A percentile compares a stretch with the other conserved stretches of the same genome.
Conservation (phyloP, 2,113 vertebrate species). For the Siniperca chuatsi region DNA sequence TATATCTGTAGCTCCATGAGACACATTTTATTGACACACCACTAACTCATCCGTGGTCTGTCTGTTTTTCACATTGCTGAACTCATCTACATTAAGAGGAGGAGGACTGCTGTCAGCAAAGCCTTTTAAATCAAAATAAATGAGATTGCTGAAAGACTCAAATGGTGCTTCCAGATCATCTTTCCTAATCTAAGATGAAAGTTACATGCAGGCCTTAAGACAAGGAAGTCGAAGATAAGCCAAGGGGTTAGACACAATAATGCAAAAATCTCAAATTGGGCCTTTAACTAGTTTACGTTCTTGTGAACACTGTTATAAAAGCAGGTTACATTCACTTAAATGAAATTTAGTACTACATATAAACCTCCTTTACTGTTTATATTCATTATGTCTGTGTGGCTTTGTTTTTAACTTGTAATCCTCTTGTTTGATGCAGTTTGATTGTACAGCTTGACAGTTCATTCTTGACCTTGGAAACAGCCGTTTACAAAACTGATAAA, state of each 20-base stretch:
- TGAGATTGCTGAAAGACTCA: conserved; percentile 39
- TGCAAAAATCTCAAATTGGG: conserved; percentile 4
- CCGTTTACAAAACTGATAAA: neutral
- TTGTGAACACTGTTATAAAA: neutral
- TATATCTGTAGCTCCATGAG: neutral
- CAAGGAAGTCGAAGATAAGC: conserved; percentile 13
- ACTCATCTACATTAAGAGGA: conserved; percentile 32
- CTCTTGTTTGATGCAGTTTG: neutral
- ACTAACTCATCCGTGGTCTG: conserved; percentile 5
- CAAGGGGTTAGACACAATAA: conserved; percentile 7
- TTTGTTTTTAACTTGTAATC: neutral
- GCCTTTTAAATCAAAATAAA: conserved; percentile 59
- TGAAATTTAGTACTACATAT: neutral
- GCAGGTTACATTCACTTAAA: neutral
- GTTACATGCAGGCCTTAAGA: conserved; percentile 25
- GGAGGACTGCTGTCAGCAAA: conserved; percentile 41
- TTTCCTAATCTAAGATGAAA: conserved; percentile 46
- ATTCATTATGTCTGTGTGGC: neutral
- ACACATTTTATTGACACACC: conserved; percentile 17
- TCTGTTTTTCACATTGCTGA: conserved; percentile 34
- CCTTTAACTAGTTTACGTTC: too few relatives aligned
- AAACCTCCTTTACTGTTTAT: neutral
- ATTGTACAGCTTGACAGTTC: neutral
- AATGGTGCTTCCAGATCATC: conserved; percentile 39
- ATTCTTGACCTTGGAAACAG: neutral